These are phyloP conservation scores for Drosophila testacea DNA, from an alignment of 2,888 invertebrate genomes.

Conservation along the genomic window DNA sequence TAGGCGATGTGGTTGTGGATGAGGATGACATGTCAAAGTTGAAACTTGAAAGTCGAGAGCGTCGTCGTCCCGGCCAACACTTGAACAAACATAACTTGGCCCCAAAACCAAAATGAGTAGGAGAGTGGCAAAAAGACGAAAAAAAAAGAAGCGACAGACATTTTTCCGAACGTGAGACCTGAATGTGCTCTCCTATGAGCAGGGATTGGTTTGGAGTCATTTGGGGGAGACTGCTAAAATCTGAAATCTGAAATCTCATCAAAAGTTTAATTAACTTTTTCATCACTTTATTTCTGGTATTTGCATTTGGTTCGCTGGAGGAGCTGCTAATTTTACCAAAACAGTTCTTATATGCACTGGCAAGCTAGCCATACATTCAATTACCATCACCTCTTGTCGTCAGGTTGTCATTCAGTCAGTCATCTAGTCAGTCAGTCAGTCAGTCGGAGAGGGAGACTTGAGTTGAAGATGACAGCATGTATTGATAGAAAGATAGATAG, in stretches of 20 bases:
- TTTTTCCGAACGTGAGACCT: conserved; percentile 42
- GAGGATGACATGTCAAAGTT: conserved; percentile 64
- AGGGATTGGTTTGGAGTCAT: not conserved
- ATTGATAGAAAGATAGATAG: conserved; percentile 6
- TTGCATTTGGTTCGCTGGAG: conserved; percentile 54
- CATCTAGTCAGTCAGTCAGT: not conserved
- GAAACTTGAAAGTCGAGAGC: conserved; percentile 52
- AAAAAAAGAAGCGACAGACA: conserved; percentile 35
- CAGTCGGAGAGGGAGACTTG: not conserved
- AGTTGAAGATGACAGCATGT: conserved; percentile 11
- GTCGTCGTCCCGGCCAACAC: conserved; percentile 35
- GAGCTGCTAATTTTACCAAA: conserved; percentile 49
- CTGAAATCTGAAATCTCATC: conserved; percentile 79
- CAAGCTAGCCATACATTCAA: conserved; percentile 62
- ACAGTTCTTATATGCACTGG: conserved; percentile 23
- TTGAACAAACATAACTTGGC: conserved; percentile 59
- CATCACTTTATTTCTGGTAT: conserved; percentile 77
- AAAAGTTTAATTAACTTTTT: conserved; percentile 82
- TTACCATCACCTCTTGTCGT: conserved; percentile 54
- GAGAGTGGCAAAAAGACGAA: not conserved
- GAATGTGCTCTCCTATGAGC: conserved; percentile 4
- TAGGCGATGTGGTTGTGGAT: conserved; percentile 16
- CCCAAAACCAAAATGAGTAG: conserved; percentile 16
- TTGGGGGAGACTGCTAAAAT: conserved; percentile 54
- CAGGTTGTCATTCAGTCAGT: conserved; percentile 1